A percentile compares a stretch with the other conserved stretches of the same genome.
phyloP scores from a whole-genome alignment of 2,797 vertebrate species.

The Sebastes minor region DNA sequence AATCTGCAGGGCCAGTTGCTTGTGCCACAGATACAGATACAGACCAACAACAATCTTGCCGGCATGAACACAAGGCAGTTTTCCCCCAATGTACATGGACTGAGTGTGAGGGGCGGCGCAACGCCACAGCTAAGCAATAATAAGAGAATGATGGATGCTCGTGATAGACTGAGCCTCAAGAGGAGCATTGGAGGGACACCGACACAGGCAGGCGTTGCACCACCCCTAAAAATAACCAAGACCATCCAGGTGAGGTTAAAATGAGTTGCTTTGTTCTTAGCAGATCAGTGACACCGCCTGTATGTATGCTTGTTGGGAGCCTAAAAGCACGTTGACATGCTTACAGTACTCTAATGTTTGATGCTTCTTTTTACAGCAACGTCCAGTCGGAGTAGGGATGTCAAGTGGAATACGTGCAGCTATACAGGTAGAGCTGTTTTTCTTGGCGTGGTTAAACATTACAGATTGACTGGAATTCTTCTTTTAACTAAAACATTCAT shows the following conservation, averaged over 20 bases:
- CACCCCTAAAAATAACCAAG: slow-evolving; percentile 94
- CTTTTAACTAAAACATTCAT: neutral
- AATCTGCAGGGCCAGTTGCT: slow-evolving; percentile 62
- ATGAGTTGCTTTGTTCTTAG: neutral
- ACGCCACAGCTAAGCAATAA: slow-evolving; percentile 74
- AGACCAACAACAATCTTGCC: slow-evolving; percentile 57
- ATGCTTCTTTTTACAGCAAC: slow-evolving; percentile 72
- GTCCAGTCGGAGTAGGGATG: slow-evolving; percentile 76
- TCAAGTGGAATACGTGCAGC: slow-evolving; percentile 71
- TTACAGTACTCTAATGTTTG: neutral
- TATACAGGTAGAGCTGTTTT: slow-evolving; percentile 59
- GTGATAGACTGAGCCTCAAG: slow-evolving; percentile 93
- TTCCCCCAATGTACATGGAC: slow-evolving; percentile 61
- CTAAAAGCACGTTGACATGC: neutral
- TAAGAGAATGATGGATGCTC: slow-evolving; percentile 89
- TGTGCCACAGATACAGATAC: slow-evolving; percentile 79
- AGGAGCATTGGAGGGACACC: slow-evolving; percentile 84
- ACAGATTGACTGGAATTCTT: neutral
- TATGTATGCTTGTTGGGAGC: neutral
- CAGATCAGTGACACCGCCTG: neutral
- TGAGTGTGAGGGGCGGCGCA: slow-evolving; percentile 53
- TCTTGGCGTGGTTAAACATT: neutral
- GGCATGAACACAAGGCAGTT: slow-evolving; percentile 67
- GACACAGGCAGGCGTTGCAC: slow-evolving; percentile 68
- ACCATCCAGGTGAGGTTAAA: slow-evolving; percentile 90